These are phyloP conservation scores for Istiophorus platypterus DNA, from an alignment of 2,113 vertebrate genomes.

Conservation along the genomic window DNA sequence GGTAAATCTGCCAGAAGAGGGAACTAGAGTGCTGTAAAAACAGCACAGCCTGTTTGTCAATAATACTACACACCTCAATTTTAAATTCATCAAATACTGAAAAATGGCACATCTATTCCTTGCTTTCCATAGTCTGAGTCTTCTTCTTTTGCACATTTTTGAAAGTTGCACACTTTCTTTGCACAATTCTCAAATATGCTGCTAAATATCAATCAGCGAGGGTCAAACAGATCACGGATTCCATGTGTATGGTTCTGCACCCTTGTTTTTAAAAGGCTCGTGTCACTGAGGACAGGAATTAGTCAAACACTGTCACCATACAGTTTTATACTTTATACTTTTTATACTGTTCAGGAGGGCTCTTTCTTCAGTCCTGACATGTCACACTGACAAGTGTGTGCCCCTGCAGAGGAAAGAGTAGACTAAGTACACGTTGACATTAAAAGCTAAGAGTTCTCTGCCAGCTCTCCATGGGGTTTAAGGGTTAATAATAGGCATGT, in stretches of 20 bases:
- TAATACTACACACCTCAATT: background rate
- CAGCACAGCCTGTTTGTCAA: constrained; percentile 22
- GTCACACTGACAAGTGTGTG: constrained; percentile 29
- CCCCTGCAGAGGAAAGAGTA: constrained; percentile 33
- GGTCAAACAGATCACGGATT: background rate
- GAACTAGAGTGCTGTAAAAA: constrained; percentile 75
- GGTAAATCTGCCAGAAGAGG: constrained; percentile 77
- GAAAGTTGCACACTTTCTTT: background rate
- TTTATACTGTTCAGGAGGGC: background rate
- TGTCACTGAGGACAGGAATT: background rate
- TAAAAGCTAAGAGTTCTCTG: constrained; percentile 46
- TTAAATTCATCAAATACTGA: constrained; percentile 7
- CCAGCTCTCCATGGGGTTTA: constrained; percentile 45
- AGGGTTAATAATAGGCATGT: constrained; percentile 68
- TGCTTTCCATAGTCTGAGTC: background rate
- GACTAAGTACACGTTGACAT: constrained; percentile 56
- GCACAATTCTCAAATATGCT: background rate
- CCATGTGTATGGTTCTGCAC: background rate
- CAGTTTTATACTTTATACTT: background rate
- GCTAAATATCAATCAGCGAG: background rate
- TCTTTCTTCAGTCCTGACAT: constrained; percentile 15
- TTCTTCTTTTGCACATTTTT: background rate
- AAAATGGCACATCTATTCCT: background rate
- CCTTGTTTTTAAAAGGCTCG: background rate
- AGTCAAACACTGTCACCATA: background rate